Conservation (phyloP, 2,888 invertebrate species). For the Phyllotreta striolata region DNA sequence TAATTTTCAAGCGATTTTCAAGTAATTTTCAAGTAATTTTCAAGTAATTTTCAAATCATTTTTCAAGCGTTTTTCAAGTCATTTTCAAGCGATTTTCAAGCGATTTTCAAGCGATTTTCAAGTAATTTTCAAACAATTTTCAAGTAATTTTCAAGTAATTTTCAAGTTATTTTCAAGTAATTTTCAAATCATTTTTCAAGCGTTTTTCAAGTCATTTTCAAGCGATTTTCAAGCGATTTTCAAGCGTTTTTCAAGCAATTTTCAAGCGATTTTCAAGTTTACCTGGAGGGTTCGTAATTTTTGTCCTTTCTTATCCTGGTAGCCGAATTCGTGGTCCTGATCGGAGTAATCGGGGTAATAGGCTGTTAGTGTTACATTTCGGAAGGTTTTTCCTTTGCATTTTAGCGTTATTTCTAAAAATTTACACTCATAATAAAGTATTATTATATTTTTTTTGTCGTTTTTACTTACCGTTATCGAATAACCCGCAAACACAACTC, state of each 20-base stretch:
- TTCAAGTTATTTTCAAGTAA: not conserved
- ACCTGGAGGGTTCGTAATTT: slow-evolving; percentile 63
- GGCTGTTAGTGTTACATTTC: slow-evolving; percentile 63
- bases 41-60: no score
- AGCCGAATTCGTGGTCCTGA: slow-evolving; percentile 59
- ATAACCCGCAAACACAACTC: not conserved
- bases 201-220: no score
- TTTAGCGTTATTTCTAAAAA: slow-evolving; percentile 54
- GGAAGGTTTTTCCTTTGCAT: slow-evolving; percentile 59
- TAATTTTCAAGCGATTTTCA: no score
- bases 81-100: no score
- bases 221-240: not conserved
- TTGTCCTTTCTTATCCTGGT: slow-evolving; percentile 60
- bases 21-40: no score
- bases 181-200: no score
- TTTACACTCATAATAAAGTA: slow-evolving; percentile 4
- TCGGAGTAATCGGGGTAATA: slow-evolving; percentile 63
- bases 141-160: no score
- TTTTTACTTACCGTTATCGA: slow-evolving; percentile 28
- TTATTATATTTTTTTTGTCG: not conserved
- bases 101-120: no score
- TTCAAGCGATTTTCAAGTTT: slow-evolving; percentile 26
- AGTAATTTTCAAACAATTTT: no score
- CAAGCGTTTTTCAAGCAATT: not conserved
- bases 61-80: no score